Conservation (phyloP, 2,113 vertebrate genomes). For the Hirundichthys speculiger region DNA sequence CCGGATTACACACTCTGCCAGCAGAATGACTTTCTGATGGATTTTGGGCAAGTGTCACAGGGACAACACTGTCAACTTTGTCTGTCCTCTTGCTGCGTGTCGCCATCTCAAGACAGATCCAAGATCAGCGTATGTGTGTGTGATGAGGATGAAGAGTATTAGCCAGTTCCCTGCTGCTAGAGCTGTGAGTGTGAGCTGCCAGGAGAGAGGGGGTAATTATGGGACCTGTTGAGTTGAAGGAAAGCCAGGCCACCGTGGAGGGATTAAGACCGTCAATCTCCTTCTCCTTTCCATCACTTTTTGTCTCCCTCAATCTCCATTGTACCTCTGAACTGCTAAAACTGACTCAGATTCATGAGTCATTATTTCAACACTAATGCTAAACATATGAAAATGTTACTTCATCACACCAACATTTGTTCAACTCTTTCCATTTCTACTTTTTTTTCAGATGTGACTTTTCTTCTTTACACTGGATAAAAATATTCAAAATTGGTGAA, state of each 20-base stretch:
- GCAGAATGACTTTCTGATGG: slow-evolving; percentile 44
- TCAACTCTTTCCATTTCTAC: neutral
- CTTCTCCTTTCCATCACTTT: slow-evolving; percentile 52
- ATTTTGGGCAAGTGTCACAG: slow-evolving; percentile 51
- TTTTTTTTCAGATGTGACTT: neutral
- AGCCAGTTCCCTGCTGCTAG: slow-evolving; percentile 92
- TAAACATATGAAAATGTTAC: too few relatives aligned
- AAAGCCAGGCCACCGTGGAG: slow-evolving; percentile 90
- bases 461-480: neutral
- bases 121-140: slow-evolving; percentile 47
- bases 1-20: slow-evolving; percentile 53
- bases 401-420: neutral
- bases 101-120: slow-evolving; percentile 63
- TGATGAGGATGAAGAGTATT: slow-evolving; percentile 90
- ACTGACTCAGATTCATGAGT: slow-evolving; percentile 5
- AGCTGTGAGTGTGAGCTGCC: slow-evolving; percentile 85
- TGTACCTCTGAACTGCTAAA: slow-evolving; percentile 7
- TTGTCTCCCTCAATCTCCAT: slow-evolving; percentile 16
- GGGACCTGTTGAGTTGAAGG: slow-evolving; percentile 92
- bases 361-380: too few relatives aligned
- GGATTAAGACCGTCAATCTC: slow-evolving; percentile 88
- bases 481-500: too few relatives aligned
- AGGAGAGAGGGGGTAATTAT: slow-evolving; percentile 93
- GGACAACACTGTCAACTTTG: slow-evolving; percentile 57
- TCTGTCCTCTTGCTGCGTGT: slow-evolving; percentile 65